Evolutionary conservation across 30 jellyfish, hydroid and myxozoan genomes (phyloP), one percentile per base, ranked within the genome.

Genomic region (Turritopsis rubra): DNA sequence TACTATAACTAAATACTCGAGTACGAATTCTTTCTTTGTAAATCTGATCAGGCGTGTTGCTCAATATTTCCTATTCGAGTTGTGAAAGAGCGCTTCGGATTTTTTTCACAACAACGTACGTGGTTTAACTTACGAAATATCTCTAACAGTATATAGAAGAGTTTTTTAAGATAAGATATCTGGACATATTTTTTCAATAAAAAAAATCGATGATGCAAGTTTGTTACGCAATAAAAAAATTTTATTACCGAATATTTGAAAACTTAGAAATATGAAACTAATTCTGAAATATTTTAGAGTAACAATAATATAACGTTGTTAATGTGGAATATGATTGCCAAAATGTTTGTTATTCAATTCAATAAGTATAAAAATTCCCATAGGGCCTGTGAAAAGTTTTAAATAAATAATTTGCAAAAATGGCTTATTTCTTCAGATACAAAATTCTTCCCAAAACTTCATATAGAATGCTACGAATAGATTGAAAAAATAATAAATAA

Each of bases 1-100:
- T 41, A 41, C 60, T 3, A 41, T 3, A 5, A 3, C 5, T 3
- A 41, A 41, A 41, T 3, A 41, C 60, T 41, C 60, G 60, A 41
- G 60, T n/a, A 41, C 60, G 13, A 41, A 41, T 41, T 41, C 60
- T 41, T 41, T 41, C 60, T 41, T 41, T 41, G 60, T 41, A 41
- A 41, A 41, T 41, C 60, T 41, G 60, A 41, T 41, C 28, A 68
- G 77, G 77, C 77, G 77, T 27, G 77, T 68, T 68, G 77, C 77
- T 68, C 77, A 68, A 68, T 68, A 68, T 68, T 68, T 68, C 77
- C 30, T 68, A 22, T 19, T 27, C 28, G 77, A 68, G 19, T 41
- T 41, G 60, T 68, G 77, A 68, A 1, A 23, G 28, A 27, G 30
- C 31, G 77, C 30, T 68, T 68, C 30, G 77, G 30, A 68, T n/a